A percentile compares a stretch with the other conserved stretches of the same genome.
phyloP scores from a whole-genome alignment of 2,797 vertebrate species.

The Staurois parvus region DNA sequence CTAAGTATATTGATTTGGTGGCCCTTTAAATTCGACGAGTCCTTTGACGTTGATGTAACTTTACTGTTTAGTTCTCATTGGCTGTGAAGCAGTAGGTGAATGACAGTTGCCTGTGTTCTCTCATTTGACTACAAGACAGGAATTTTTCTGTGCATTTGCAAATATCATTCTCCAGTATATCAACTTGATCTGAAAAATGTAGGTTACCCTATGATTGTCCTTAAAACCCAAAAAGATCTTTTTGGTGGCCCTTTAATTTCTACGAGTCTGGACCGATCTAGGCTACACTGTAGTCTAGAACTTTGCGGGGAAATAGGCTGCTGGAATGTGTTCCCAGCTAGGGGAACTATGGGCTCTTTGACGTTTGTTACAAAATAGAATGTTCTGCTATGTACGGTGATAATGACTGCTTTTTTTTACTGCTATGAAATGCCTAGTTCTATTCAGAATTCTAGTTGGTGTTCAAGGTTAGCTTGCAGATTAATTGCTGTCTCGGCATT shows the following conservation, averaged over 20 bases:
- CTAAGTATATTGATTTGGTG: too few species aligned
- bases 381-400: constrained; percentile 27
- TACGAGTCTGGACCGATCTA: neutral
- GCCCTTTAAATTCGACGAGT: neutral
- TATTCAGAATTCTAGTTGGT: neutral
- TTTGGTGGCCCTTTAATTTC: neutral
- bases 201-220: too few species aligned
- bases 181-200: too few species aligned
- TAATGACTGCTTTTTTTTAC: neutral
- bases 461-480: neutral
- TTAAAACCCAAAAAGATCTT: too few species aligned
- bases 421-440: constrained; percentile 4
- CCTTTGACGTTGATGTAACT: neutral
- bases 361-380: constrained; percentile 3
- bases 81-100: too few species aligned
- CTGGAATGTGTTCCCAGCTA: neutral
- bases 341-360: neutral
- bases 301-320: neutral
- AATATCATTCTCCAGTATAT: too few species aligned
- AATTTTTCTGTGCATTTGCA: too few species aligned
- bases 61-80: too few species aligned
- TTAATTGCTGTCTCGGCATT: neutral
- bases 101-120: too few species aligned
- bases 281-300: neutral
- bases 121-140: too few species aligned